Conservation (phyloP, 2,113 vertebrate genomes). For the Oplegnathus fasciatus region DNA sequence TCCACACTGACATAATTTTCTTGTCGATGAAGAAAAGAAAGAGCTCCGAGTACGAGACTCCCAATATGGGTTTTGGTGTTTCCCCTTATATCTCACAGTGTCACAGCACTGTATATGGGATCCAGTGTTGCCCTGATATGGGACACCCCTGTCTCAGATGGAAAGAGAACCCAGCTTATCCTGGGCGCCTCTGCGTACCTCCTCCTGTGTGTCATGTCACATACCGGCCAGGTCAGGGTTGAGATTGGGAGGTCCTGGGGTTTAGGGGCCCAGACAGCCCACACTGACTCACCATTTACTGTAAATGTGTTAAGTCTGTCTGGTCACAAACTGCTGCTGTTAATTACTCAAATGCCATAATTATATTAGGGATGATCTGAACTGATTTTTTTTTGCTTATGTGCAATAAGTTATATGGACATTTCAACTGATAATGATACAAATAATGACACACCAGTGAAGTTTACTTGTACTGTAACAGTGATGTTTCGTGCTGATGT, state of each 20-base stretch:
- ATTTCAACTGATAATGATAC: not conserved
- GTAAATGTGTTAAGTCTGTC: constrained; percentile 34
- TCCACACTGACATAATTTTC: not conserved
- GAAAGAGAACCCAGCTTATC: constrained; percentile 52
- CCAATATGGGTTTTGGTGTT: constrained; percentile 48
- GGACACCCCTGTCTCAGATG: constrained; percentile 67
- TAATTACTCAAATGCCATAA: not conserved
- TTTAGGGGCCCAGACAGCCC: constrained; percentile 41
- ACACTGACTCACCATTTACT: constrained; percentile 35
- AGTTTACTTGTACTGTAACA: not conserved
- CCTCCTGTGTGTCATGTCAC: constrained; percentile 69
- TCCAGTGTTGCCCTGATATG: constrained; percentile 66
- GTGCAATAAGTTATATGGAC: too few relatives aligned
- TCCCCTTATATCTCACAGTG: constrained; percentile 52
- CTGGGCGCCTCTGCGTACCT: constrained; percentile 19
- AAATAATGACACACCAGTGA: not conserved
- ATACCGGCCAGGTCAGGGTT: constrained; percentile 84
- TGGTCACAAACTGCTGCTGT: constrained; percentile 24
- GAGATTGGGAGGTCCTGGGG: constrained; percentile 43
- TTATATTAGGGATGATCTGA: not conserved
- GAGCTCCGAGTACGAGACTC: not conserved
- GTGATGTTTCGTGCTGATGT: not conserved
- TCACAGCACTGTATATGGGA: constrained; percentile 17
- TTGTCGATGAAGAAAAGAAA: not conserved
- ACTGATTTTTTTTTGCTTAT: not conserved